phyloP scores from a whole-genome alignment of 2,797 vertebrate genomes.

The Girardinus metallicus region DNA sequence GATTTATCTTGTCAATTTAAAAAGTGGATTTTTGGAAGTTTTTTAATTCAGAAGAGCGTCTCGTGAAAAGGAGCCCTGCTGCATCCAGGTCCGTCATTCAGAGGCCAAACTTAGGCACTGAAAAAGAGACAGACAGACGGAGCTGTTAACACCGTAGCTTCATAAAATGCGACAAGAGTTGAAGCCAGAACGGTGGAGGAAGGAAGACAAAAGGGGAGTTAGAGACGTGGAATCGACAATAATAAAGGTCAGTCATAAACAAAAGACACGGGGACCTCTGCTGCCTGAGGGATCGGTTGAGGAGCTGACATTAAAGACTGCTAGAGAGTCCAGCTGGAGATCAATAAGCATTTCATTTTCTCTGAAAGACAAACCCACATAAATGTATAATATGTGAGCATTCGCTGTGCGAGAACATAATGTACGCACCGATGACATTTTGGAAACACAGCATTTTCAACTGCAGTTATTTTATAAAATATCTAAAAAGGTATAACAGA shows the following conservation, averaged over 20 bases:
- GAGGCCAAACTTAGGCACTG: background rate
- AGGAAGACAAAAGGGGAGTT: constrained; percentile 11
- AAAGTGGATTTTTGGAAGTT: background rate
- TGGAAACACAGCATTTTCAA: background rate
- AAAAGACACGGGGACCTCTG: constrained; percentile 45
- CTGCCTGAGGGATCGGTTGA: constrained; percentile 32
- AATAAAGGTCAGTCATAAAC: constrained; percentile 57
- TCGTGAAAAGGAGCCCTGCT: background rate
- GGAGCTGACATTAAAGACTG: constrained; percentile 23
- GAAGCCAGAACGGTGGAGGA: constrained; percentile 18
- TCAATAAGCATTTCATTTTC: constrained; percentile 59
- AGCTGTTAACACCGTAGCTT: constrained; percentile 20
- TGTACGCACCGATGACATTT: background rate
- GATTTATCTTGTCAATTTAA: background rate
- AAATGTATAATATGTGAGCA: constrained; percentile 7
- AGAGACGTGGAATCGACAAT: constrained; percentile 27
- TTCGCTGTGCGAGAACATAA: background rate
- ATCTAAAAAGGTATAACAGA: background rate
- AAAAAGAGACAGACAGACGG: background rate
- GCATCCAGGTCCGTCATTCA: background rate
- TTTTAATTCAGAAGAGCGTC: background rate
- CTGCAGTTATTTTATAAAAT: background rate
- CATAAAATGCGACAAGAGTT: constrained; percentile 38
- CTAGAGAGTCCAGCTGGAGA: constrained; percentile 33
- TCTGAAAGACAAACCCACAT: constrained; percentile 28